Conservation (phyloP, 1,140 invertebrate species). For the Diploscapter pachys region DNA sequence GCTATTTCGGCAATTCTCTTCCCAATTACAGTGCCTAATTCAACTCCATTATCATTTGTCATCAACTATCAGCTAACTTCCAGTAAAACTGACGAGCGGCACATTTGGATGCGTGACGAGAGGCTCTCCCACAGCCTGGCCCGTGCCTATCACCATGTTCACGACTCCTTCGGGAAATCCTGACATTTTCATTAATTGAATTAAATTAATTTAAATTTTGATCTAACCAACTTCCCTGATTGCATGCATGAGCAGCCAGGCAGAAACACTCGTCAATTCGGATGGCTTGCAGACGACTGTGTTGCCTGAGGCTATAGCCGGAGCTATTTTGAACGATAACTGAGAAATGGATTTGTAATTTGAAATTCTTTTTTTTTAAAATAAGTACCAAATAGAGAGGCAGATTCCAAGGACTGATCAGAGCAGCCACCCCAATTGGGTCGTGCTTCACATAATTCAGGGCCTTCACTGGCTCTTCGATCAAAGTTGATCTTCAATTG, state of each 20-base stretch:
- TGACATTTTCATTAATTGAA: slow-evolving; percentile 40
- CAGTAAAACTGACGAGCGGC: slow-evolving; percentile 65
- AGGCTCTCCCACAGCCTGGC: slow-evolving; percentile 63
- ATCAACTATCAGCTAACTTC: slow-evolving; percentile 52
- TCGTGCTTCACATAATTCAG: slow-evolving; percentile 64
- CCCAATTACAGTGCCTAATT: slow-evolving; percentile 59
- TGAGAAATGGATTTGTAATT: slow-evolving; percentile 35
- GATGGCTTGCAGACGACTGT: slow-evolving; percentile 68
- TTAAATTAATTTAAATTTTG: not conserved
- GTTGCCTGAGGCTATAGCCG: slow-evolving; percentile 66
- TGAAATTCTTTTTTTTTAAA: slow-evolving; percentile 39
- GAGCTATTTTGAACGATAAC: slow-evolving; percentile 64
- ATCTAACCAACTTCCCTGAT: slow-evolving; percentile 63
- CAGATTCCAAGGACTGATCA: slow-evolving; percentile 69
- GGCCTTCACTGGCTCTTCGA: slow-evolving; percentile 59
- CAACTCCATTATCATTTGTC: not conserved
- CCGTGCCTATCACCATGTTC: slow-evolving; percentile 67
- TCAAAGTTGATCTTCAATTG: slow-evolving; percentile 53
- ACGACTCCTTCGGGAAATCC: slow-evolving; percentile 66
- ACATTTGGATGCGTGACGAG: slow-evolving; percentile 65
- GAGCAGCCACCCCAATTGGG: slow-evolving; percentile 66
- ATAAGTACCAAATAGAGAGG: slow-evolving; percentile 67
- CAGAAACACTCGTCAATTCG: slow-evolving; percentile 67
- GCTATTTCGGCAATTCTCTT: slow-evolving; percentile 61
- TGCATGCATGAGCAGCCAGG: slow-evolving; percentile 64